Conservation (phyloP, 2,113 vertebrate species). For the Daboia siamensis region DNA sequence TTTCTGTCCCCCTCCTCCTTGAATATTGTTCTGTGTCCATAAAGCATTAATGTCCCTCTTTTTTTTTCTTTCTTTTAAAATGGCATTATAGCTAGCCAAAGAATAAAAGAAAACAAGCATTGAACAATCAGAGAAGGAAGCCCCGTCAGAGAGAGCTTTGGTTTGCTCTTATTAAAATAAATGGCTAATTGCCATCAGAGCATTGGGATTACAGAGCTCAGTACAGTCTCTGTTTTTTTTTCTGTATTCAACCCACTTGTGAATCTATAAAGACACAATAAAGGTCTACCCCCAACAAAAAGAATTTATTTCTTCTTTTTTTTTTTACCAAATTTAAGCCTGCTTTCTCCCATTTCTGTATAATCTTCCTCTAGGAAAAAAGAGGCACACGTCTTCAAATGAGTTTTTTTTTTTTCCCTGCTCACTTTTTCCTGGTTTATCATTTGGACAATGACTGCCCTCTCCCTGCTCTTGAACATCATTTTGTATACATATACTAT, state of each 20-base stretch:
- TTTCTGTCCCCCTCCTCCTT: neutral
- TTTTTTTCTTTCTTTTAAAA: neutral
- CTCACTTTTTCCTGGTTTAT: neutral
- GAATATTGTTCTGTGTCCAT: neutral
- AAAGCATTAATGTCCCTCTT: neutral
- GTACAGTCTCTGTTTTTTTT: slow-evolving; percentile 15
- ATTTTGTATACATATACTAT: neutral
- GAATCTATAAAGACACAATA: neutral
- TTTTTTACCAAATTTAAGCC: neutral
- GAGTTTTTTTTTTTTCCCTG: neutral
- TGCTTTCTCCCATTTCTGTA: neutral
- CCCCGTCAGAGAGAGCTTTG: neutral
- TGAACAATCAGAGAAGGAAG: slow-evolving; percentile 17
- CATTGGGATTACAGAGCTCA: neutral
- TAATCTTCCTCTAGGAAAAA: neutral
- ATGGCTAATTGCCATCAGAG: slow-evolving; percentile 16
- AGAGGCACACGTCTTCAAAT: neutral
- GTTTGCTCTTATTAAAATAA: slow-evolving; percentile 5
- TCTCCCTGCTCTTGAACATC: neutral
- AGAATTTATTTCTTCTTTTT: too few relatives aligned
- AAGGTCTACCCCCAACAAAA: neutral
- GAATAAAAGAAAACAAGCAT: neutral
- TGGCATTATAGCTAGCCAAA: neutral
- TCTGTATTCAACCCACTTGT: neutral
- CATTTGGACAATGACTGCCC: neutral